A percentile compares a stretch with the other conserved stretches of the same genome.
These are phyloP conservation scores for Theodoxus fluviatilis DNA, from an alignment of 2,888 invertebrate species.

Conservation along the genomic window DNA sequence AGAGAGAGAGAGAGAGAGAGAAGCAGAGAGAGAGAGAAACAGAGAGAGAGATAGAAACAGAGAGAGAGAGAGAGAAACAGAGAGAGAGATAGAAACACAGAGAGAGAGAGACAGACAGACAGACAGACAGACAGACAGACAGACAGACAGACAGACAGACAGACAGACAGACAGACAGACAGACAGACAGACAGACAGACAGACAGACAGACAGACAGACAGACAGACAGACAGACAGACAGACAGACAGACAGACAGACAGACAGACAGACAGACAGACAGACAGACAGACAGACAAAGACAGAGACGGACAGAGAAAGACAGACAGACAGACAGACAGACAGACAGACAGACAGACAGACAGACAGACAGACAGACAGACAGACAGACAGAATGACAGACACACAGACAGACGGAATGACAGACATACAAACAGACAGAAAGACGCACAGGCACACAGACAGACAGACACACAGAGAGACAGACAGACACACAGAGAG, in stretches of 20 bases:
- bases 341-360: neutral
- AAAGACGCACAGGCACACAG: neutral
- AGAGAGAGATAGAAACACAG: slow-evolving; percentile 17
- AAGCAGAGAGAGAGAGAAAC: slow-evolving; percentile 7
- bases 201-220: neutral
- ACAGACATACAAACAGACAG: neutral
- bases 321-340: slow-evolving; percentile 15
- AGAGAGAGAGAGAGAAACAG: slow-evolving; percentile 10
- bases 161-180: slow-evolving; percentile 21
- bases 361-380: neutral
- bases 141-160: slow-evolving; percentile 22
- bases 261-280: neutral
- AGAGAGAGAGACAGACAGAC: slow-evolving; percentile 23
- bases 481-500: neutral
- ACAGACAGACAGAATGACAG: neutral
- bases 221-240: neutral
- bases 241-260: neutral
- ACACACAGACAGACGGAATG: neutral
- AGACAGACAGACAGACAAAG: slow-evolving; percentile 1
- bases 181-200: neutral
- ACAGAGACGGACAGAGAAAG: neutral
- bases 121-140: slow-evolving; percentile 23
- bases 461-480: neutral
- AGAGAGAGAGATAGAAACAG: slow-evolving; percentile 6
- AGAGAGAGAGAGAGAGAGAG: neutral